Conservation (phyloP, 1,140 invertebrate genomes). For the Ostrea denselamellosa region DNA sequence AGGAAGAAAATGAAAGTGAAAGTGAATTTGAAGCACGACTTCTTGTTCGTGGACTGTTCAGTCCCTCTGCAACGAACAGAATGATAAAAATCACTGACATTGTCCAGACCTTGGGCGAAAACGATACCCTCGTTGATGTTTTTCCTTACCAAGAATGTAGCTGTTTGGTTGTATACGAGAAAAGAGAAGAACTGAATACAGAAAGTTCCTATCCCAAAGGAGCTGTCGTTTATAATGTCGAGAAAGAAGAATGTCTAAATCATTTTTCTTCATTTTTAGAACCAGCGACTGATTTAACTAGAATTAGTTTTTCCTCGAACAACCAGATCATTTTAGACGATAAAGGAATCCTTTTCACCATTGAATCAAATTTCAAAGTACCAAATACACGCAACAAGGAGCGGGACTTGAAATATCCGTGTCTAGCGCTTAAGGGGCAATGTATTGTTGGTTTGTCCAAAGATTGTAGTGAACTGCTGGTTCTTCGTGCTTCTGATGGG, state of each 20-base stretch:
- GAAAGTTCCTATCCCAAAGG: constrained; percentile 64
- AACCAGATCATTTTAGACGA: constrained; percentile 60
- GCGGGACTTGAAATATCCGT: neutral
- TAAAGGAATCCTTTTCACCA: constrained; percentile 61
- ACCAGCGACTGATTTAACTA: constrained; percentile 54
- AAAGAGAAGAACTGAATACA: constrained; percentile 59
- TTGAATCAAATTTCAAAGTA: constrained; percentile 39
- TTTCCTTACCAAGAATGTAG: constrained; percentile 52
- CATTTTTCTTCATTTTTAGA: constrained; percentile 61
- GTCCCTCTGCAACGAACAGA: constrained; percentile 45
- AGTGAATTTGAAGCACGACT: constrained; percentile 54
- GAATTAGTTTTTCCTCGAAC: constrained; percentile 56
- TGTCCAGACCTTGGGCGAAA: constrained; percentile 54
- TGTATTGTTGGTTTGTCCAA: constrained; percentile 66
- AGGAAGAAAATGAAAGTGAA: constrained; percentile 45
- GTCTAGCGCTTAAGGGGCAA: constrained; percentile 66
- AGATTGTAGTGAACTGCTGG: constrained; percentile 56
- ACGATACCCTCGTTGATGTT: constrained; percentile 64
- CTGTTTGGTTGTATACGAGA: constrained; percentile 68
- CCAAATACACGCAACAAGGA: neutral
- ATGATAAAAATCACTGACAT: constrained; percentile 61
- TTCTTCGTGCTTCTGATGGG: constrained; percentile 67
- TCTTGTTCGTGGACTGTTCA: constrained; percentile 50
- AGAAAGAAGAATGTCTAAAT: constrained; percentile 60
- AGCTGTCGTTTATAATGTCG: constrained; percentile 66